Evolutionary conservation across 2,113 vertebrate genomes (phyloP), one percentile per base, ranked within the genome.

Genomic region (Equus quagga): DNA sequence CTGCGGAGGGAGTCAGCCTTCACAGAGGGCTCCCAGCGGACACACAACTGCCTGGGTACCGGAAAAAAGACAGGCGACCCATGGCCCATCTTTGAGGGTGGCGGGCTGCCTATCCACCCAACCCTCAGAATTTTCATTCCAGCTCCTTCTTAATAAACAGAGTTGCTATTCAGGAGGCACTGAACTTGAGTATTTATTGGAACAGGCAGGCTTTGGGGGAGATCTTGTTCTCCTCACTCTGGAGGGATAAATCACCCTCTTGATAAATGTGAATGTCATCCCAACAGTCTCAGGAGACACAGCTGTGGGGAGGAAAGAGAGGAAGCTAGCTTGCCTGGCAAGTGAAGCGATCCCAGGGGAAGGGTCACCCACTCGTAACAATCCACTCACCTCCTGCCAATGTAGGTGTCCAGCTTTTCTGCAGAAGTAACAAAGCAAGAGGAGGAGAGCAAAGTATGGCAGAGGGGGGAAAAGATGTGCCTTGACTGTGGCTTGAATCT

Each of bases 21-120:
- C 51, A 80, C 64, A 78, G 36, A 82, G 36, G 9, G n/a, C 78
- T 80, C 65, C 15, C 8, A 9, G 24, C 1, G 14, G 44, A 19
- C 33, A 11, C 28, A 51, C 18, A 79, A 72, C 23, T 33, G 23
- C 31, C 49, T 83, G 44, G 12, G 28, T 67, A 6, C 36, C 0
- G 8, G 75, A 58, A 44, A 79, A 28, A 41, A n/a, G 28, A 36
- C 23, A 49, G 46, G 17, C 0, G 10, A n/a, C 28, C 0, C 21
- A 21, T 2, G 0, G 24, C 64, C 15, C 21, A 15, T 23, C 62
- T 41, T 80, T 28, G 60, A 87, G 33, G 54, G 41, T 14, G 18
- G 54, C 49, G 58, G 15, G 23, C 17, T 62, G 3, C 11, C 65
- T 0, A 0, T 9, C 15, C 0, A 0, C 51, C 9, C 12, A 56